A percentile compares a stretch with the other conserved stretches of the same genome.
Conservation (phyloP, 2,113 vertebrate species). For the Diphyllodes magnificus region DNA sequence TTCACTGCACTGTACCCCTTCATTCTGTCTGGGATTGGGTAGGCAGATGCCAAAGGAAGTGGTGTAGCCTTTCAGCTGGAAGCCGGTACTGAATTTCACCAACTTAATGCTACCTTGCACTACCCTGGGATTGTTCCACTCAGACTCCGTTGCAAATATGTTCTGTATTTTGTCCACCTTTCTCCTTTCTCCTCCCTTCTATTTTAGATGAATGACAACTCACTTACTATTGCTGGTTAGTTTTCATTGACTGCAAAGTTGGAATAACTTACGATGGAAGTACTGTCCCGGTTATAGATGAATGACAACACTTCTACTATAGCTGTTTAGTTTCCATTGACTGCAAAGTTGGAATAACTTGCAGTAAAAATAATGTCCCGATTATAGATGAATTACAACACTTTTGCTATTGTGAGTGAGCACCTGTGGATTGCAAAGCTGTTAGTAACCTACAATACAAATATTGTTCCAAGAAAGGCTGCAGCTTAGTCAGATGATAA, state of each 20-base stretch:
- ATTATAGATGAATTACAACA: constrained; percentile 37
- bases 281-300: constrained; percentile 51
- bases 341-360: constrained; percentile 36
- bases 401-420: constrained; percentile 45
- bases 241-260: constrained; percentile 52
- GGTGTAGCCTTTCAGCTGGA: background rate
- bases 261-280: constrained; percentile 42
- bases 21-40: background rate
- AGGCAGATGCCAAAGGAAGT: background rate
- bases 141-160: background rate
- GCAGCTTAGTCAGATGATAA: constrained; percentile 30
- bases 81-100: background rate
- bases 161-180: background rate
- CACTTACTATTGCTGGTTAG: constrained; percentile 28
- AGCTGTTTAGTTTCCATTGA: constrained; percentile 48
- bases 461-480: constrained; percentile 14
- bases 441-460: background rate
- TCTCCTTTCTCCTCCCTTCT: constrained; percentile 6
- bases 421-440: constrained; percentile 23
- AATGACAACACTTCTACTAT: constrained; percentile 61
- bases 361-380: constrained; percentile 1
- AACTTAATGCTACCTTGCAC: background rate
- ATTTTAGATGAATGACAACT: constrained; percentile 44
- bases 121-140: background rate
- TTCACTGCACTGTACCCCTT: background rate